Evolutionary conservation across 2,888 invertebrate species (phyloP).

Genomic region (Hofmannophila pseudospretella): DNA sequence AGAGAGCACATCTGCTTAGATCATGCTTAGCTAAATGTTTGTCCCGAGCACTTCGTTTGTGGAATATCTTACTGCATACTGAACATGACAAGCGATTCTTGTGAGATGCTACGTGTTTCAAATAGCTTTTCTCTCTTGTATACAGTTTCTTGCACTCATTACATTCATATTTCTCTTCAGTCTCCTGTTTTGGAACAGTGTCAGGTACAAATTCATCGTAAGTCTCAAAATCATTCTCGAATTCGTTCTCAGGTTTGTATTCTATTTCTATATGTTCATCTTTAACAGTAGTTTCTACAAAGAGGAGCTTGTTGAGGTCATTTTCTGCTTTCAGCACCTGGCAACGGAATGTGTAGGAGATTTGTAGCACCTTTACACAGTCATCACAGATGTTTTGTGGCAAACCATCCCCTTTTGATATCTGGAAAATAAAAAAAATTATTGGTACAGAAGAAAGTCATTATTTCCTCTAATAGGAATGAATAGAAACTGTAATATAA

Average conservation of each 20-base stretch:
- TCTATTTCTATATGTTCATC: constrained; percentile 28
- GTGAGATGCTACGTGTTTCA: constrained; percentile 66
- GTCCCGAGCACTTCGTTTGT: constrained; percentile 35
- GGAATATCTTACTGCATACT: constrained; percentile 46
- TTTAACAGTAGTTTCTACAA: constrained; percentile 17
- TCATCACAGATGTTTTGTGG: constrained; percentile 78
- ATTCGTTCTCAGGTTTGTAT: constrained; percentile 31
- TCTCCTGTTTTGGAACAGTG: constrained; percentile 23
- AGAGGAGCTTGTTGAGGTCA: constrained; percentile 42
- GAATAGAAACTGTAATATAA: too few species aligned
- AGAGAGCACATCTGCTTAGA: constrained; percentile 23
- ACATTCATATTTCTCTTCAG: constrained; percentile 42
- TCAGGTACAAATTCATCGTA: constrained; percentile 19
- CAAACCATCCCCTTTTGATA: constrained; percentile 71
- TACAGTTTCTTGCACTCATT: constrained; percentile 65
- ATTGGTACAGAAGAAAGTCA: too few species aligned
- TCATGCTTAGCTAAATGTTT: constrained; percentile 50
- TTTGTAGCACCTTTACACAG: constrained; percentile 70
- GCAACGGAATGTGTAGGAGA: constrained; percentile 58
- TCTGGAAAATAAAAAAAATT: constrained; percentile 36
- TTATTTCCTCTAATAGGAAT: too few species aligned
- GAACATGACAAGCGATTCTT: constrained; percentile 33
- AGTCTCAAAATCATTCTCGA: constrained; percentile 17
- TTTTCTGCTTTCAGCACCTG: constrained; percentile 46
- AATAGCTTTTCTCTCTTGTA: constrained; percentile 57